Evolutionary conservation across 2,113 vertebrate genomes (phyloP), one percentile per base, ranked within the genome.

Genomic region (Lepus americanus): DNA sequence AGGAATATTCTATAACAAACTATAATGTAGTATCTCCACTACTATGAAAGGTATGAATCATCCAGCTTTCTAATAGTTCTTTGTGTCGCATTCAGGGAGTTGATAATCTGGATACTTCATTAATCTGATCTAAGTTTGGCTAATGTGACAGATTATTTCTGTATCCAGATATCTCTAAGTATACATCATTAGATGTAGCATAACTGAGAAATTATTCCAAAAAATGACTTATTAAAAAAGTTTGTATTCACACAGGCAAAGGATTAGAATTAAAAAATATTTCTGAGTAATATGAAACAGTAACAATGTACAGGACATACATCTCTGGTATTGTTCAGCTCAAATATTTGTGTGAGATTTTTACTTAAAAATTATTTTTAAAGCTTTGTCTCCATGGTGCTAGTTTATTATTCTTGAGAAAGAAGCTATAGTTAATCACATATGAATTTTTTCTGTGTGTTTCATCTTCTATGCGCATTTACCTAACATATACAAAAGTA

Each of bases 401-500:
- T 76, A 33, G 4, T 76, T 27, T 61, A 44, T 69, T 90, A 39
- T 55, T 53, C n/a, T 72, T 55, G 25, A 82, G 29, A 83, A 87
- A 19, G 4, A 89, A 89, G 36, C n/a, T 61, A 19, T 70, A 29
- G 31, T 63, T 88, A 93, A 78, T 87, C 33, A 31, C 23, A 22
- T 25, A 63, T 3, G 0, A 31, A 55, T 14, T 61, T 6, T 25
- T 55, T 31, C 29, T 59, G 5, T 77, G 33, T 51, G 10, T 87
- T 92, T 79, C 4, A 67, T 85, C 4, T 80, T 92, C 93, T 78
- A 94, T 82, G 66, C 81, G 16, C 33, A 29, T 89, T 89, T 89
- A 64, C 33, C 3, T 55, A 76, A 82, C 53, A 67, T 36, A 72
- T 70, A 69, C 5, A 83, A 20, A 33, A 53, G 20, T 77, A 66